phyloP scores from a whole-genome alignment of 2,888 invertebrate genomes.

The Xanthia icteritia region DNA sequence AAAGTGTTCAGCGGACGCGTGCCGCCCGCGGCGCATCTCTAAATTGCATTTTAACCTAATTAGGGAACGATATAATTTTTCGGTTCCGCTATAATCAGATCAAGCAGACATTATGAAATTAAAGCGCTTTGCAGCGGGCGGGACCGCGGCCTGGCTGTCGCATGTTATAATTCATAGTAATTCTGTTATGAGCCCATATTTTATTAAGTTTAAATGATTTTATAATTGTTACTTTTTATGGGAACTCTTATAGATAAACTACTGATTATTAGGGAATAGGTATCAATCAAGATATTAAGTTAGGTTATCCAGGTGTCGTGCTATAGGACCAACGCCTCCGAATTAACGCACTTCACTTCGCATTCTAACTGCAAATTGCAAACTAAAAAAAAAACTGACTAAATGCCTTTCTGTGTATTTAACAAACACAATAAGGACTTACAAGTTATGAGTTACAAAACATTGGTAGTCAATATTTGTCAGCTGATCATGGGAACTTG shows the following conservation, averaged over 20 bases:
- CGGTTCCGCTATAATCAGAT: constrained; percentile 89
- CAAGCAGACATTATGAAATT: constrained; percentile 88
- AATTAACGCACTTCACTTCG: background rate
- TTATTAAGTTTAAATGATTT: constrained; percentile 33
- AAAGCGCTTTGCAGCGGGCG: constrained; percentile 83
- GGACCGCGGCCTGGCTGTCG: constrained; percentile 71
- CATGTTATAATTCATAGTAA: constrained; percentile 72
- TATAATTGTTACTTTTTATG: background rate
- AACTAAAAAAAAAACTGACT: background rate
- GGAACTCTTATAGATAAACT: background rate
- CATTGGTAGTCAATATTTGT: constrained; percentile 60
- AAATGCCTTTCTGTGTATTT: background rate
- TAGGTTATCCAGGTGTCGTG: too few species aligned
- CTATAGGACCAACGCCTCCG: background rate
- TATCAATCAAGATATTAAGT: background rate
- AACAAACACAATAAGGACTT: constrained; percentile 4
- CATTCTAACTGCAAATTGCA: background rate
- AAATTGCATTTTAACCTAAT: constrained; percentile 91
- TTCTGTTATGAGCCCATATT: constrained; percentile 53
- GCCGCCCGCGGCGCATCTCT: constrained; percentile 87
- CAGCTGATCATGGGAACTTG: constrained; percentile 66
- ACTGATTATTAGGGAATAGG: background rate
- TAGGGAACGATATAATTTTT: constrained; percentile 89
- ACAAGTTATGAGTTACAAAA: constrained; percentile 34
- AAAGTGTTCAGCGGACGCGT: constrained; percentile 78